Conservation (phyloP, 2,797 vertebrate species). For the Sparidentex hasta region DNA sequence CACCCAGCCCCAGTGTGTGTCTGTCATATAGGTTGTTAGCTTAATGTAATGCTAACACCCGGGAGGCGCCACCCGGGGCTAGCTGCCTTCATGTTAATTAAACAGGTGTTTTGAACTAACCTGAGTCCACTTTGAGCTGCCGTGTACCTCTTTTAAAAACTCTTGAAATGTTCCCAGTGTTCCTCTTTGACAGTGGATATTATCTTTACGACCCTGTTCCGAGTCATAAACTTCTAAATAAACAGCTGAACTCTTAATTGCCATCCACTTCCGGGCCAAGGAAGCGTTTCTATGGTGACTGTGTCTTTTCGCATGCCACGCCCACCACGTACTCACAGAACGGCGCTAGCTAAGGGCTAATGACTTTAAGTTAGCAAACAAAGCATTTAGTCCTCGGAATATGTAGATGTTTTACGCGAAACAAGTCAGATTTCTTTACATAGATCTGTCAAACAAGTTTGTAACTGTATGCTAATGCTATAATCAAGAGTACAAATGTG, state of each 20-base stretch:
- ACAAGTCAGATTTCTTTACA: too few species aligned
- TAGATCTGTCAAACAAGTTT: background rate
- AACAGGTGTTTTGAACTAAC: background rate
- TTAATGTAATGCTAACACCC: too few species aligned
- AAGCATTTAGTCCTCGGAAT: background rate
- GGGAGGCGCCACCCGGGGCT: background rate
- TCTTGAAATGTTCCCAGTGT: background rate
- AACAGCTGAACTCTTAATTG: background rate
- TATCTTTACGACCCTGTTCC: slow-evolving; percentile 10
- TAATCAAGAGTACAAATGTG: background rate
- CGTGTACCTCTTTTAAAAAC: background rate
- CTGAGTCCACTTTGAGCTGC: background rate
- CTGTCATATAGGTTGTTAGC: background rate
- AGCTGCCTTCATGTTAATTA: background rate
- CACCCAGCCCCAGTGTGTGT: background rate
- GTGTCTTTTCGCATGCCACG: slow-evolving; percentile 40
- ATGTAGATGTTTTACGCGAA: background rate
- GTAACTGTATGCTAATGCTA: background rate
- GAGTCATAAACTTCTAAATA: slow-evolving; percentile 18
- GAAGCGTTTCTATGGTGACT: slow-evolving; percentile 29
- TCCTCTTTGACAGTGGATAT: background rate
- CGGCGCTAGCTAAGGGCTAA: too few species aligned
- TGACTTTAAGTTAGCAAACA: slow-evolving; percentile 11
- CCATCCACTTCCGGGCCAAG: slow-evolving; percentile 3
- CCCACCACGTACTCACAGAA: slow-evolving; percentile 27